Conservation (phyloP, 2,113 vertebrate genomes). For the Symphodus melops region DNA sequence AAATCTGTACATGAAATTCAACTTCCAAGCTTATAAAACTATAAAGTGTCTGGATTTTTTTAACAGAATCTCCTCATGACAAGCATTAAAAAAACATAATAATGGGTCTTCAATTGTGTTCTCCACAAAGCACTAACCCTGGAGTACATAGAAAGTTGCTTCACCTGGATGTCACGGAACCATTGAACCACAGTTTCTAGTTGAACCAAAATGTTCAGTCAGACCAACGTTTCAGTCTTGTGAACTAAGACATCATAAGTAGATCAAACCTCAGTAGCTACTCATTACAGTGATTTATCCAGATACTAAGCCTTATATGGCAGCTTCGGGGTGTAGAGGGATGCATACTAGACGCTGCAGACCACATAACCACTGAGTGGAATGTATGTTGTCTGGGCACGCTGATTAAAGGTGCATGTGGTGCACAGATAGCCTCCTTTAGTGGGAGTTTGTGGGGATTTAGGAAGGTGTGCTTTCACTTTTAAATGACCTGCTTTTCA, state of each 20-base stretch:
- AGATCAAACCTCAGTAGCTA: conserved; percentile 36
- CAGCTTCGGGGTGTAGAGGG: conserved; percentile 41
- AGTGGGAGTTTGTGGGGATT: conserved; percentile 10
- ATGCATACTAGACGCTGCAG: conserved; percentile 83
- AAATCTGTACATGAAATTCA: not conserved
- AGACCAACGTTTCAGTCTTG: conserved; percentile 22
- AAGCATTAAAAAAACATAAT: too few species aligned
- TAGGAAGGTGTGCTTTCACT: conserved; percentile 35
- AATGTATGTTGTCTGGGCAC: conserved; percentile 87
- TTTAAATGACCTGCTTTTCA: not conserved
- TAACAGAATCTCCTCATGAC: not conserved
- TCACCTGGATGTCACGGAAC: conserved; percentile 4
- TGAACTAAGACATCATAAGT: conserved; percentile 45
- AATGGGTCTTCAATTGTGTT: not conserved
- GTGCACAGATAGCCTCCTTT: conserved; percentile 70
- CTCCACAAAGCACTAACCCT: not conserved
- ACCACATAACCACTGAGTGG: conserved; percentile 82
- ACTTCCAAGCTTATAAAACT: conserved; percentile 5
- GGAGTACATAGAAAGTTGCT: conserved; percentile 3
- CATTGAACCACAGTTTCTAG: not conserved
- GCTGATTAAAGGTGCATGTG: conserved; percentile 77
- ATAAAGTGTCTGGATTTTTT: not conserved
- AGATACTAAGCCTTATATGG: conserved; percentile 26
- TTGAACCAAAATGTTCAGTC: not conserved
- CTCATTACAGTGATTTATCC: conserved; percentile 45